phyloP scores from a whole-genome alignment of 1,140 invertebrate genomes.

The Ctenoplectra terminalis region DNA sequence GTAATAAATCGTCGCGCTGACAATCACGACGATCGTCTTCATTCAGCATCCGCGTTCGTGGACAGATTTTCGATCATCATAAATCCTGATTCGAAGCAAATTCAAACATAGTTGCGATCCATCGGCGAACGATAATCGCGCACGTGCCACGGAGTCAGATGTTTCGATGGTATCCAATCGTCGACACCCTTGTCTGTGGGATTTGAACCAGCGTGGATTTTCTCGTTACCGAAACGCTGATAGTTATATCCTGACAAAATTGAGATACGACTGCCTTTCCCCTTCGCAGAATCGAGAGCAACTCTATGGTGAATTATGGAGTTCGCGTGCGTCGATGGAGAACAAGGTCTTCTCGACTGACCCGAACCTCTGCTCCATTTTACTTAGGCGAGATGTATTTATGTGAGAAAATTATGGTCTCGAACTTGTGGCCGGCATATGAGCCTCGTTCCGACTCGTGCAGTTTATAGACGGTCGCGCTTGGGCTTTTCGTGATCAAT shows the following conservation, averaged over 20 bases:
- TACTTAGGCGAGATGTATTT: constrained; percentile 64
- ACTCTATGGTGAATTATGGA: constrained; percentile 67
- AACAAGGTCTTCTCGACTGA: constrained; percentile 24
- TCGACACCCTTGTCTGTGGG: neutral
- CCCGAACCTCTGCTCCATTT: constrained; percentile 45
- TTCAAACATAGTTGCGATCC: neutral
- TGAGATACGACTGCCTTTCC: constrained; percentile 64
- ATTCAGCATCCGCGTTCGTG: too few relatives aligned
- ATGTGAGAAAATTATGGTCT: constrained; percentile 69
- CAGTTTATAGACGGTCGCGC: constrained; percentile 12
- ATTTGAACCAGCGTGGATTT: constrained; percentile 41
- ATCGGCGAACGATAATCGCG: constrained; percentile 50
- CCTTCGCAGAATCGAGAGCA: constrained; percentile 8
- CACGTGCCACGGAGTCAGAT: constrained; percentile 58
- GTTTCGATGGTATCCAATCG: constrained; percentile 40
- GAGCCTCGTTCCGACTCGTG: neutral
- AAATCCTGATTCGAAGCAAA: constrained; percentile 48
- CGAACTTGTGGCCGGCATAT: constrained; percentile 32
- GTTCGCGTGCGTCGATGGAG: constrained; percentile 60
- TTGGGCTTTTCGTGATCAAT: constrained; percentile 24
- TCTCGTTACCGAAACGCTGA: constrained; percentile 56
- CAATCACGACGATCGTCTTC: too few relatives aligned
- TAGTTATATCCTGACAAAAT: constrained; percentile 65
- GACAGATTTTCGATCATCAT: too few relatives aligned
- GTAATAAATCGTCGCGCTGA: neutral